Evolutionary conservation across 2,888 invertebrate species (phyloP).

Genomic region (Erynnis tages): DNA sequence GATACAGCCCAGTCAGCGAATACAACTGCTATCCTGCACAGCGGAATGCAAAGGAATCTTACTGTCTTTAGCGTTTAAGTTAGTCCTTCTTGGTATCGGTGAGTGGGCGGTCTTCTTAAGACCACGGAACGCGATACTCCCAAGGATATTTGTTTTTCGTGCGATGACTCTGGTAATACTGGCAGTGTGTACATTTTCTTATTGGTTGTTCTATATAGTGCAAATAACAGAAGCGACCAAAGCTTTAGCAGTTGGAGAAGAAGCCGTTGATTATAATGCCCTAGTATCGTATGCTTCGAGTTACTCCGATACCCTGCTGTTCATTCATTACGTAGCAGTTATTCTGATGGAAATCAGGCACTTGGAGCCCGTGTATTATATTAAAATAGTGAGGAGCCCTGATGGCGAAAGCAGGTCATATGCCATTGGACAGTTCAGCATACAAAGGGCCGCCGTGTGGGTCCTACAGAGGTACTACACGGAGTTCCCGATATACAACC

Average conservation of each 20-base stretch:
- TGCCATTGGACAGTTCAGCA: conserved; percentile 94
- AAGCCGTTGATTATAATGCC: conserved; percentile 91
- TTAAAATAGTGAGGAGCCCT: conserved; percentile 96
- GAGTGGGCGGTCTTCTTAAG: conserved; percentile 96
- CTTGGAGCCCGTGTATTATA: conserved; percentile 93
- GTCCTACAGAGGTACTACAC: conserved; percentile 97
- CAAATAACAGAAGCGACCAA: conserved; percentile 92
- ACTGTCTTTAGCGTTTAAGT: conserved; percentile 94
- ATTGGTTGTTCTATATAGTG: conserved; percentile 99
- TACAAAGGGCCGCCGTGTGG: conserved; percentile 97
- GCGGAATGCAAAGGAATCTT: conserved; percentile 97
- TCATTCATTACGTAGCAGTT: conserved; percentile 96
- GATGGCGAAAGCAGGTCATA: conserved; percentile 96
- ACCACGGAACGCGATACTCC: conserved; percentile 92
- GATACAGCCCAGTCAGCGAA: conserved; percentile 85
- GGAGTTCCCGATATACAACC: conserved; percentile 98
- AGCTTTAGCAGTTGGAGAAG: conserved; percentile 89
- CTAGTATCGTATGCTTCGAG: conserved; percentile 96
- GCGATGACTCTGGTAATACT: conserved; percentile 94
- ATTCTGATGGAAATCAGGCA: conserved; percentile 96
- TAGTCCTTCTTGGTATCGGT: conserved; percentile 93
- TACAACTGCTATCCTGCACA: conserved; percentile 89
- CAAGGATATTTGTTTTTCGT: conserved; percentile 94
- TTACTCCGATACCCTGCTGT: conserved; percentile 95
- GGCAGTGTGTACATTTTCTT: conserved; percentile 95